These are phyloP conservation scores for Lochmaea capreae DNA, from an alignment of 2,888 invertebrate genomes.

Conservation along the genomic window DNA sequence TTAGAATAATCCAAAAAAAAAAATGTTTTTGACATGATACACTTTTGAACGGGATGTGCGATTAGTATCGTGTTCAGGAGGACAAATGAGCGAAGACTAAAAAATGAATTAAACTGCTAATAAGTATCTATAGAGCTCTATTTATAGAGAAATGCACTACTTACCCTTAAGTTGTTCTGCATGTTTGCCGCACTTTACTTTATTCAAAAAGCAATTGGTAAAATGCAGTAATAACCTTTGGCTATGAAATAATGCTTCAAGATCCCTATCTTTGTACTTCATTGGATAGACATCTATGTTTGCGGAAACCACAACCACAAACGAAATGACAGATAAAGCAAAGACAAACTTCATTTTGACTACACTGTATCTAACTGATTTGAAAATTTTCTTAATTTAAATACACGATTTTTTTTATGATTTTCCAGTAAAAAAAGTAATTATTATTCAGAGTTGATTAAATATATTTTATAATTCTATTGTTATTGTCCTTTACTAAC, in stretches of 20 bases:
- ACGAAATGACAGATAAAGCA: conserved; percentile 26
- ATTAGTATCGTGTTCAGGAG: no score
- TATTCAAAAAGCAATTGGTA: conserved; percentile 74
- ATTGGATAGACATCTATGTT: conserved; percentile 68
- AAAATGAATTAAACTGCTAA: no score
- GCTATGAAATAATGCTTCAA: conserved; percentile 75
- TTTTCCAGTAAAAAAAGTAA: not conserved
- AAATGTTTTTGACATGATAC: no score
- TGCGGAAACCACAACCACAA: conserved; percentile 38
- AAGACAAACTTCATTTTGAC: conserved; percentile 39
- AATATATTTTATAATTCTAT: no score
- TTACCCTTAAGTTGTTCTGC: conserved; percentile 78
- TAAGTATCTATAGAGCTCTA: no score
- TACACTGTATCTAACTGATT: not conserved
- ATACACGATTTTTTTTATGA: not conserved
- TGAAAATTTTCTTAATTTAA: not conserved
- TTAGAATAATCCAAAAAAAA: no score
- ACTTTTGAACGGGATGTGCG: no score
- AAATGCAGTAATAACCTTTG: conserved; percentile 75
- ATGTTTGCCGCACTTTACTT: conserved; percentile 76
- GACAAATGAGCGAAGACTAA: no score
- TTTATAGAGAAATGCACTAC: conserved; percentile 50
- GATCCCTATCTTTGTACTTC: conserved; percentile 77
- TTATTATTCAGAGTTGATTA: no score
- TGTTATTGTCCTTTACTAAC: no score